Evolutionary conservation across 1,140 invertebrate genomes (phyloP).

Genomic region (Tetragnatha versicolor): DNA sequence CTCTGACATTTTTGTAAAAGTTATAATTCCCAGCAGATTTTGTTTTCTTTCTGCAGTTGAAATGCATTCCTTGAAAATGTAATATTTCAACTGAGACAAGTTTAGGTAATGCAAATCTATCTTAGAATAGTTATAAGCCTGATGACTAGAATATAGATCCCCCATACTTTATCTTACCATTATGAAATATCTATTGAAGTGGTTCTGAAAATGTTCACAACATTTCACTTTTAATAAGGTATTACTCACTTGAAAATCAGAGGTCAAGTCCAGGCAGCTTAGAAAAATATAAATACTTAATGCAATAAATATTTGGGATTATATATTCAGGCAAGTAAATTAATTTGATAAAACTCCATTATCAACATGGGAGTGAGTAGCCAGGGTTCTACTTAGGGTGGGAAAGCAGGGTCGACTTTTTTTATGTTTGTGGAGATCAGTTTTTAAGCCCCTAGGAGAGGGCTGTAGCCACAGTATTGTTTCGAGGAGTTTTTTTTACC

Average conservation of each 20-base stretch:
- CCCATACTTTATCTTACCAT: neutral
- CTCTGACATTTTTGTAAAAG: no score
- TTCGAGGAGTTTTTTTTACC: no score
- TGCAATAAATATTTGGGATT: neutral
- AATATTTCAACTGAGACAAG: neutral
- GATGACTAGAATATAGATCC: neutral
- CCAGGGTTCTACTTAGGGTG: neutral
- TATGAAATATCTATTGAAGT: neutral
- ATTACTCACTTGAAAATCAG: slow-evolving; percentile 17
- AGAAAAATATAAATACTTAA: slow-evolving; percentile 3
- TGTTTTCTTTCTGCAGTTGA: neutral
- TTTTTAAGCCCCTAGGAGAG: no score
- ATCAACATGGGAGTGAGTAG: neutral
- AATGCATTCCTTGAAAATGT: neutral
- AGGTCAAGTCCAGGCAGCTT: slow-evolving; percentile 30
- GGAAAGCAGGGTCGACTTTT: neutral
- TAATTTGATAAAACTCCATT: neutral
- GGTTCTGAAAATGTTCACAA: no score
- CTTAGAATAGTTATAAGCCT: neutral
- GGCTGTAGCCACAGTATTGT: no score
- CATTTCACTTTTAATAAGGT: no score
- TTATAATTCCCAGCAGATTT: no score
- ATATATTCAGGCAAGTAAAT: neutral
- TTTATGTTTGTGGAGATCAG: neutral
- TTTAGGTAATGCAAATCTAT: neutral